Conservation (phyloP, 2,113 vertebrate species). For the Equus quagga region DNA sequence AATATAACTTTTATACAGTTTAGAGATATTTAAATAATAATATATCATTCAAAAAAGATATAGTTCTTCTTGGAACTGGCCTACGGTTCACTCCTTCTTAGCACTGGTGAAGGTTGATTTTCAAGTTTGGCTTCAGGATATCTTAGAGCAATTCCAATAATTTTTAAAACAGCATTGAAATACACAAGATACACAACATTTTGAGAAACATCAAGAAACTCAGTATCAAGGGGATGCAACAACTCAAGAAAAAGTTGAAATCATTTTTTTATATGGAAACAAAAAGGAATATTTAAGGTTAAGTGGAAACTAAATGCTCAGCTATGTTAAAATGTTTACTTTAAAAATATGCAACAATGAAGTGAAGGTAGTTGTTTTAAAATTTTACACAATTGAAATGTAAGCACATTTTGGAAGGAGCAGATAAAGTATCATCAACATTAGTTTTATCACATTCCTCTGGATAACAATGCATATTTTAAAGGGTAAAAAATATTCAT, state of each 20-base stretch:
- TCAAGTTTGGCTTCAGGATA: neutral
- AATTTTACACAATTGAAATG: neutral
- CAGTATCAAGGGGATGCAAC: neutral
- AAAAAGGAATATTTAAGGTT: neutral
- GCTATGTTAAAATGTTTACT: neutral
- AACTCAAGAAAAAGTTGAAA: neutral
- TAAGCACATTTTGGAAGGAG: neutral
- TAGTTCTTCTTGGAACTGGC: neutral
- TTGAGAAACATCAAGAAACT: neutral
- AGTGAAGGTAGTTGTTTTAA: neutral
- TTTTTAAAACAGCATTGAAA: neutral
- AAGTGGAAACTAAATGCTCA: neutral
- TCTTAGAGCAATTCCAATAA: neutral
- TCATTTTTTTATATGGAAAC: neutral
- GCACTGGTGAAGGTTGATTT: neutral
- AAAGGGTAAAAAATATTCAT: conserved; percentile 9
- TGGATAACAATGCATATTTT: neutral
- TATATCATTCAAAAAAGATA: neutral
- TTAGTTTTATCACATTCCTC: neutral
- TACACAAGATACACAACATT: neutral
- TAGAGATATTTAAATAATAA: neutral
- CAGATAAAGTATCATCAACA: neutral
- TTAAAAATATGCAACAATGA: neutral
- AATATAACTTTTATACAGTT: neutral
- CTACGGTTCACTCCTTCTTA: neutral